Percentiles rank a stretch among this genome's conserved stretches.
Evolutionary conservation across 2,797 vertebrate genomes (phyloP).

Genomic region (Molossus alvarezi): DNA sequence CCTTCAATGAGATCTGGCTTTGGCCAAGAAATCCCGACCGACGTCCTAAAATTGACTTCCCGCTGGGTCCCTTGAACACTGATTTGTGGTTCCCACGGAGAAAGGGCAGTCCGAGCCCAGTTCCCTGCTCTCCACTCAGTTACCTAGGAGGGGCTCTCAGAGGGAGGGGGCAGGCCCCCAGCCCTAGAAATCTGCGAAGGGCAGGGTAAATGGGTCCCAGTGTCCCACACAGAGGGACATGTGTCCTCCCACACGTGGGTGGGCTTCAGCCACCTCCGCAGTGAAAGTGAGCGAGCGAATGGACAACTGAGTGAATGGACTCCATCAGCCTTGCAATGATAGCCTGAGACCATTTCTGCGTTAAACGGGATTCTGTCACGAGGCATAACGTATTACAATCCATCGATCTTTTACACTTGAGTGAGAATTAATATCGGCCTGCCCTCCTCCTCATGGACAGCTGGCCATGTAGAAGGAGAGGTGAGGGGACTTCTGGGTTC

Average conservation of each 20-base stretch:
- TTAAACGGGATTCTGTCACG: background rate
- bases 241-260: background rate
- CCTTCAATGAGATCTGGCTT: background rate
- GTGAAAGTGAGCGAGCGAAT: background rate
- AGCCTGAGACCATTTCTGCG: background rate
- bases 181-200: background rate
- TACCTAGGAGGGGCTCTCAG: too few relatives aligned
- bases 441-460: background rate
- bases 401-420: background rate
- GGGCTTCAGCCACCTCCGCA: background rate
- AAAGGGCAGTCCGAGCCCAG: background rate
- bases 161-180: background rate
- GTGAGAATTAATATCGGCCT: background rate
- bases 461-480: background rate
- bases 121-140: accelerated
- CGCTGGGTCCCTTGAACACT: background rate
- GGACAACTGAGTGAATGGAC: background rate
- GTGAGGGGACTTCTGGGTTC: background rate
- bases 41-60: background rate
- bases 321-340: background rate
- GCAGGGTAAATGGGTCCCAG: accelerated
- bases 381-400: background rate
- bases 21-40: background rate
- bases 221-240: background rate
- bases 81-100: background rate